Percentiles rank a stretch among this genome's conserved stretches.
Evolutionary conservation across 2,113 vertebrate species (phyloP).

Genomic region (Cheilinus undulatus): DNA sequence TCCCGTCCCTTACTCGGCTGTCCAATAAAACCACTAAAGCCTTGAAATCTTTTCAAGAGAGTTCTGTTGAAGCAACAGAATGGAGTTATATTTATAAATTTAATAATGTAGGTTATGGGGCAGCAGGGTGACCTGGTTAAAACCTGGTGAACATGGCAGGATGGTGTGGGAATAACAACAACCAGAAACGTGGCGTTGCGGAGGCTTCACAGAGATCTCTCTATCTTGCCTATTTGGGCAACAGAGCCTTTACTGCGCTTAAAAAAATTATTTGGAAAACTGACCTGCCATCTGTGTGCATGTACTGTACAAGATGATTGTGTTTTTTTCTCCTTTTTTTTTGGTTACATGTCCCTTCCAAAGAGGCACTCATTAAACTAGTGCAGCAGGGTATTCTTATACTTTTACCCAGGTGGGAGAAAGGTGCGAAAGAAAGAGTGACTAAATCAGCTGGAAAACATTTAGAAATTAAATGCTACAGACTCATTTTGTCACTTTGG

Average conservation of each 20-base stretch:
- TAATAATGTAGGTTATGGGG: slow-evolving; percentile 19
- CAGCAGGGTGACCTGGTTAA: slow-evolving; percentile 46
- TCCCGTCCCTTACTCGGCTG: slow-evolving; percentile 5
- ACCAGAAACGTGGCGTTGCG: slow-evolving; percentile 58
- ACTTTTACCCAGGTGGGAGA: slow-evolving; percentile 54
- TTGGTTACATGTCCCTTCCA: slow-evolving; percentile 36
- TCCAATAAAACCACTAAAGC: slow-evolving; percentile 24
- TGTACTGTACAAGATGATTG: slow-evolving; percentile 65
- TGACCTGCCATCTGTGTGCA: slow-evolving; percentile 72
- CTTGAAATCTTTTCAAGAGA: slow-evolving; percentile 18
- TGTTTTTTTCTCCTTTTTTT: slow-evolving; percentile 16
- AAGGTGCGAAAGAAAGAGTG: slow-evolving; percentile 37
- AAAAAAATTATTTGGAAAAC: slow-evolving; percentile 65
- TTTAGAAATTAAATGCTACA: slow-evolving; percentile 42
- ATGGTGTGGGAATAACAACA: slow-evolving; percentile 52
- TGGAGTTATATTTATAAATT: slow-evolving; percentile 25
- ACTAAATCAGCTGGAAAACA: slow-evolving; percentile 45
- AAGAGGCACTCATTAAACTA: slow-evolving; percentile 44
- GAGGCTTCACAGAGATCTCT: slow-evolving; percentile 64
- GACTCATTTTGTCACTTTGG: slow-evolving; percentile 40
- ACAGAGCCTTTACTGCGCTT: slow-evolving; percentile 57
- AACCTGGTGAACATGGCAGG: slow-evolving; percentile 46
- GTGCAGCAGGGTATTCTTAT: slow-evolving; percentile 40
- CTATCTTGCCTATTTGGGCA: slow-evolving; percentile 65
- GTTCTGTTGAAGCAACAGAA: neutral